Evolutionary conservation across 2,888 invertebrate genomes (phyloP).

Genomic region (Calliscelio sp.): DNA sequence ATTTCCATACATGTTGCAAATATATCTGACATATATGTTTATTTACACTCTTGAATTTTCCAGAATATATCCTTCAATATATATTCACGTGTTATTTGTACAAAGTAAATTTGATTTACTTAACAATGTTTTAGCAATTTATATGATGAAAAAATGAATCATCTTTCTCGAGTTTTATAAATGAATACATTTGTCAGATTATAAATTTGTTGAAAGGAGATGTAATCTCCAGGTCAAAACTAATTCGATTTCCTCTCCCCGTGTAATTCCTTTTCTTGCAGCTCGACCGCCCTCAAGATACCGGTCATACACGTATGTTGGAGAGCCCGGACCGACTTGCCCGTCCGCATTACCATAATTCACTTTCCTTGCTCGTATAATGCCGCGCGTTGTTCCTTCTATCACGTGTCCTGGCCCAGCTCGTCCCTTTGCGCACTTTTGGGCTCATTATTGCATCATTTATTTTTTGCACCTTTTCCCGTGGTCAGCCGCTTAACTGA

Average conservation of each 20-base stretch:
- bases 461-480: slow-evolving; percentile 62
- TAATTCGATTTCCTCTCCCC: slow-evolving; percentile 65
- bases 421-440: slow-evolving; percentile 59
- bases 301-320: slow-evolving; percentile 55
- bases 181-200: slow-evolving; percentile 55
- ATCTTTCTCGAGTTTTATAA: slow-evolving; percentile 30
- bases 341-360: slow-evolving; percentile 68
- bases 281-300: slow-evolving; percentile 59
- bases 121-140: too few species aligned
- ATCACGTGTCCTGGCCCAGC: slow-evolving; percentile 40
- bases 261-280: slow-evolving; percentile 65
- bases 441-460: slow-evolving; percentile 65
- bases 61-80: too few species aligned
- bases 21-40: too few species aligned
- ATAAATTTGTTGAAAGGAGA: slow-evolving; percentile 60
- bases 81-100: too few species aligned
- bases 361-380: slow-evolving; percentile 67
- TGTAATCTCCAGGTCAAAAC: slow-evolving; percentile 65
- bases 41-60: too few species aligned
- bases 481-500: slow-evolving; percentile 36
- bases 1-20: too few species aligned
- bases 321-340: slow-evolving; percentile 51
- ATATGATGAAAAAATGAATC: too few species aligned
- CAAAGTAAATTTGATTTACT: too few species aligned
- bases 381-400: slow-evolving; percentile 57